phyloP scores from a whole-genome alignment of 2,797 vertebrate genomes.

The Huso huso region DNA sequence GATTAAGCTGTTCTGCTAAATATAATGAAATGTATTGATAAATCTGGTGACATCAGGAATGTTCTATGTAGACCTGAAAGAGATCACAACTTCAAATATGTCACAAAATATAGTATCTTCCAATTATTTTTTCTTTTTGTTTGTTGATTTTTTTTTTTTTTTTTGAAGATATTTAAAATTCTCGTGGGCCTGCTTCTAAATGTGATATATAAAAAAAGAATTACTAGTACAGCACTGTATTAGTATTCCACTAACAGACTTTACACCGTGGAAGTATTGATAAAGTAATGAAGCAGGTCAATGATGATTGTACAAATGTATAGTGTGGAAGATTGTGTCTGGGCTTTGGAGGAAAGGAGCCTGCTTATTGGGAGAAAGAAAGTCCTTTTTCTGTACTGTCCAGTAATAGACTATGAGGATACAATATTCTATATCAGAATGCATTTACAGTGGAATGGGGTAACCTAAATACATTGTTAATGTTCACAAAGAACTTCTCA shows the following conservation, averaged over 20 bases:
- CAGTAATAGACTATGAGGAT: no score
- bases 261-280: slow-evolving; percentile 15
- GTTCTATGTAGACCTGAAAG: not conserved
- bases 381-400: no score
- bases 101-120: no score
- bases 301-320: slow-evolving; percentile 18
- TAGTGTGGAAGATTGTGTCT: no score
- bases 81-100: no score
- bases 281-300: slow-evolving; percentile 19
- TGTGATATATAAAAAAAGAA: not conserved
- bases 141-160: not conserved
- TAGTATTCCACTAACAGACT: not conserved
- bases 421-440: no score
- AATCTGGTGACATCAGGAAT: not conserved
- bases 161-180: not conserved
- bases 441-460: no score
- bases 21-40: not conserved
- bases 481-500: no score
- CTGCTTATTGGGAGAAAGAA: no score
- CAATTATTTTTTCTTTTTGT: no score
- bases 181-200: not conserved
- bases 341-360: no score
- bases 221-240: not conserved
- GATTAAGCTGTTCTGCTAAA: slow-evolving; percentile 1
- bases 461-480: no score